Conservation (phyloP, 2,888 invertebrate species). For the Phyto melanocephala region DNA sequence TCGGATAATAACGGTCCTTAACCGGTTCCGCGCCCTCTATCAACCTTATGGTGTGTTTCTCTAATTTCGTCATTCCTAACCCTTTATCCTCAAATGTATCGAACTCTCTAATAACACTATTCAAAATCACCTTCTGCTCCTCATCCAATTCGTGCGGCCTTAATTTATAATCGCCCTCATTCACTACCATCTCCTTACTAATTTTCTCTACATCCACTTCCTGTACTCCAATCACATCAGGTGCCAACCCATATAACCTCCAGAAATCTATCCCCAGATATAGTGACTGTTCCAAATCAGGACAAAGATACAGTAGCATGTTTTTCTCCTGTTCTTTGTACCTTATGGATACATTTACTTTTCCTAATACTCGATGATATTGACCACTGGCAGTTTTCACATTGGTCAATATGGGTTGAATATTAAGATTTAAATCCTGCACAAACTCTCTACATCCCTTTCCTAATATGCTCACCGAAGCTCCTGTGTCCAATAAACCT, state of each 20-base stretch:
- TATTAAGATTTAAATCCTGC: background rate
- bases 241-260: background rate
- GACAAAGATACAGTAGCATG: slow-evolving; percentile 17
- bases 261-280: background rate
- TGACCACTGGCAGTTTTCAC: slow-evolving; percentile 37
- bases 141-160: background rate
- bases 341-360: background rate
- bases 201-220: background rate
- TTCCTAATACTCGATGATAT: slow-evolving; percentile 2
- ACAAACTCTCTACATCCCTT: background rate
- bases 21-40: slow-evolving; percentile 48
- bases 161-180: background rate
- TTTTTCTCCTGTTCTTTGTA: background rate
- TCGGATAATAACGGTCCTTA: slow-evolving; percentile 42
- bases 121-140: background rate
- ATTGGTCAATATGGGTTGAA: background rate
- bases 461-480: slow-evolving; percentile 7
- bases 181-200: background rate
- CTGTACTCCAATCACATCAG: background rate
- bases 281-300: slow-evolving; percentile 27
- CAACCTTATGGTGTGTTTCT: slow-evolving; percentile 48
- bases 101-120: slow-evolving; percentile 12
- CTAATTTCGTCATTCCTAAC: slow-evolving; percentile 6
- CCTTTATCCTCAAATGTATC: slow-evolving; percentile 1
- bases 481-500: slow-evolving; percentile 50